Percentiles rank a stretch among this genome's conserved stretches.
phyloP scores from a whole-genome alignment of 2,113 vertebrate genomes.

The Chrysochloris asiatica region DNA sequence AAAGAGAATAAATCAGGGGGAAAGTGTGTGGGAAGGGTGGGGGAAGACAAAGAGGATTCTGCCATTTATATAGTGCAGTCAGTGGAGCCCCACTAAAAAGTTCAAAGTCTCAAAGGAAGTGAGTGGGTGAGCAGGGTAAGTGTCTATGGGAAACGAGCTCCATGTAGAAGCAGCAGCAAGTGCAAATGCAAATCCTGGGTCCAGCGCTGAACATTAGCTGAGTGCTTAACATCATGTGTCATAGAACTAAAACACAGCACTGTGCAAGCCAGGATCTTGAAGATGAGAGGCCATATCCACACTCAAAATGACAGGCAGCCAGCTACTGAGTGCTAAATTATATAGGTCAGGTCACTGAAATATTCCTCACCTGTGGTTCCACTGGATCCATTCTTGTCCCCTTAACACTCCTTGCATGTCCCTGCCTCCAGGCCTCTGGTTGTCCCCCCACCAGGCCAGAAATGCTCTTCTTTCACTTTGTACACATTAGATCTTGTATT shows the following conservation, averaged over 20 bases:
- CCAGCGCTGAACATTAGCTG: neutral
- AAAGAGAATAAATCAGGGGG: neutral
- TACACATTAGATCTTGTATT: neutral
- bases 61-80: neutral
- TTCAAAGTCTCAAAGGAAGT: neutral
- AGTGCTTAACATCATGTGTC: neutral
- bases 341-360: neutral
- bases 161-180: neutral
- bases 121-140: neutral
- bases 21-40: neutral
- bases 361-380: neutral
- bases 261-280: neutral
- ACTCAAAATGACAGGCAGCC: neutral
- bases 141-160: neutral
- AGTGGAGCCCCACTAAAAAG: neutral
- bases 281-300: conserved; percentile 30
- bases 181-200: neutral
- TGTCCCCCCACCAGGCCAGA: neutral
- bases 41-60: conserved; percentile 14
- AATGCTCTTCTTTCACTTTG: neutral
- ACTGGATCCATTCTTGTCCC: neutral
- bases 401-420: neutral
- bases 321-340: conserved; percentile 4
- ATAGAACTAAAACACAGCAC: neutral
- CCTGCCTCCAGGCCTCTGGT: neutral